Conservation (phyloP, 2,888 invertebrate species). For the Megamerina dolium region DNA sequence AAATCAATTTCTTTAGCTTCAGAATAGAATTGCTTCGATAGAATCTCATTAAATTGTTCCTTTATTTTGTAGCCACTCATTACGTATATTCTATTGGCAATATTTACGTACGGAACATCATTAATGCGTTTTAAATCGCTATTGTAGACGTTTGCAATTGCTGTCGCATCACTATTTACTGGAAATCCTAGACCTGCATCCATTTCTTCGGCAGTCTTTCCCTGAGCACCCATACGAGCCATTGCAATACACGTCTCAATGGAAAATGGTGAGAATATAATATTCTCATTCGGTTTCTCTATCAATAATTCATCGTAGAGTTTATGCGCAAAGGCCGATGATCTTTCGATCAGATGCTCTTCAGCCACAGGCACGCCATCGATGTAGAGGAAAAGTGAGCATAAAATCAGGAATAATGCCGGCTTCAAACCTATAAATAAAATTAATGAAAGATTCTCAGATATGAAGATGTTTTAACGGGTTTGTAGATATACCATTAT, state of each 20-base stretch:
- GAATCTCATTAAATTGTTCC: constrained; percentile 54
- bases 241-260: constrained; percentile 67
- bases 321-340: constrained; percentile 24
- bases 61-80: constrained; percentile 55
- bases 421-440: no score
- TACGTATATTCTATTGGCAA: constrained; percentile 72
- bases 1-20: constrained; percentile 64
- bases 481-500: no score
- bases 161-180: constrained; percentile 31
- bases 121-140: constrained; percentile 22
- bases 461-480: no score
- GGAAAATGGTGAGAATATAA: constrained; percentile 70
- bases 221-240: constrained; percentile 65
- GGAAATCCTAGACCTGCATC: constrained; percentile 53
- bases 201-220: constrained; percentile 57
- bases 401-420: no score
- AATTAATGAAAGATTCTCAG: no score
- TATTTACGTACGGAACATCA: constrained; percentile 31
- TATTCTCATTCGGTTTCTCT: constrained; percentile 55
- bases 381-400: no score
- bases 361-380: constrained; percentile 68
- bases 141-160: constrained; percentile 36
- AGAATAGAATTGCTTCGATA: constrained; percentile 60
- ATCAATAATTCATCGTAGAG: constrained; percentile 22
- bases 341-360: constrained; percentile 25